Percentiles rank a stretch among this genome's conserved stretches.
These are phyloP conservation scores for Phoronis australis DNA, from an alignment of 2,888 invertebrate genomes.

Conservation along the genomic window DNA sequence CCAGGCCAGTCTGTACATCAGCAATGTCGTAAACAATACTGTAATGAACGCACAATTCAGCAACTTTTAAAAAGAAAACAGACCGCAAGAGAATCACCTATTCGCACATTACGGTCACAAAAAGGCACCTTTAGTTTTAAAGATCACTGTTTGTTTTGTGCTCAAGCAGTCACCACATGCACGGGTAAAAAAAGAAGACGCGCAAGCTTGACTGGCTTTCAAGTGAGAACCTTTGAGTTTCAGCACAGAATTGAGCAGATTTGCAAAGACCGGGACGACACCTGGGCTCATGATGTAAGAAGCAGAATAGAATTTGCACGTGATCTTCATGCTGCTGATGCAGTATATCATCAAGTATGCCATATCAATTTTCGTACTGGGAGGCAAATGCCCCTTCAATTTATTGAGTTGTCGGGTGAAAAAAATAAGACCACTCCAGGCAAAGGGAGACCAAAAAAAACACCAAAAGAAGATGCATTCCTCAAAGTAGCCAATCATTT, in stretches of 20 bases:
- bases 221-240: background rate
- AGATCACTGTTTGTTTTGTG: background rate
- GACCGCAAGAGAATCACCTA: too few species aligned
- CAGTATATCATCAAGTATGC: conserved; percentile 3
- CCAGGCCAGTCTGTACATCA: too few species aligned
- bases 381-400: background rate
- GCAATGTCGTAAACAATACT: too few species aligned
- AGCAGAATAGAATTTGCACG: background rate
- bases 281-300: conserved; percentile 3
- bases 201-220: too few species aligned
- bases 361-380: conserved; percentile 1
- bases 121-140: too few species aligned
- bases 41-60: too few species aligned
- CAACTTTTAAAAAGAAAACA: too few species aligned
- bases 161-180: too few species aligned
- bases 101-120: too few species aligned
- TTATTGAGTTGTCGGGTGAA: background rate
- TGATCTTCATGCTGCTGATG: conserved; percentile 13
- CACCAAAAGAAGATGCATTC: conserved; percentile 1
- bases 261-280: conserved; percentile 4
- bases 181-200: too few species aligned
- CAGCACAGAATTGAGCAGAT: conserved; percentile 1
- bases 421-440: background rate
- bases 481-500: conserved; percentile 7
- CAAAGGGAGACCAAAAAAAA: conserved; percentile 1